Conservation (phyloP, 1,140 invertebrate genomes). For the Trialeurodes vaporariorum region DNA sequence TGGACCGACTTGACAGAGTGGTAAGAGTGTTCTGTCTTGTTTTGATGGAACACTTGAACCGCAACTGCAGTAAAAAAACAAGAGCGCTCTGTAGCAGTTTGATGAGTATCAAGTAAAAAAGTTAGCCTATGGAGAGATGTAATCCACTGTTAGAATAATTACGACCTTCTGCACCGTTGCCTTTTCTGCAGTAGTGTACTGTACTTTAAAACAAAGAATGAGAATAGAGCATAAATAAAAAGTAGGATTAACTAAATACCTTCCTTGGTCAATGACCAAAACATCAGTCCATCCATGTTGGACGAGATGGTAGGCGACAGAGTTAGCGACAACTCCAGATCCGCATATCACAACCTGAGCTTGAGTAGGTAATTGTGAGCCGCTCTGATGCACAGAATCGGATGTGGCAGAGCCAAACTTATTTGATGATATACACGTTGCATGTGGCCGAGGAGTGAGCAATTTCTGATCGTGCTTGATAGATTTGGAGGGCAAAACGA, state of each 20-base stretch:
- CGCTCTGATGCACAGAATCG: neutral
- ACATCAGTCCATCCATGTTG: slow-evolving; percentile 75
- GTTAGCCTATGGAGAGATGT: too few species aligned
- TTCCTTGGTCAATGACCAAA: slow-evolving; percentile 58
- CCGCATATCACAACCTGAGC: slow-evolving; percentile 78
- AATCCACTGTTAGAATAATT: too few species aligned
- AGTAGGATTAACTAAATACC: slow-evolving; percentile 34
- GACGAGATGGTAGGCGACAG: slow-evolving; percentile 87
- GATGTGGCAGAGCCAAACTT: neutral
- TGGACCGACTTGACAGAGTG: too few species aligned
- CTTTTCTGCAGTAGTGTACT: too few species aligned
- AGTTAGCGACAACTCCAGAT: slow-evolving; percentile 84
- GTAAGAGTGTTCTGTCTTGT: too few species aligned
- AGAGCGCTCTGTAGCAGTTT: too few species aligned
- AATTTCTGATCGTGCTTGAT: neutral
- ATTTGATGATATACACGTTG: neutral
- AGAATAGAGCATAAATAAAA: too few species aligned
- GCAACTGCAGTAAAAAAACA: too few species aligned
- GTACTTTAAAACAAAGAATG: too few species aligned
- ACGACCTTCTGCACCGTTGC: too few species aligned
- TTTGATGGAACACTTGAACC: too few species aligned
- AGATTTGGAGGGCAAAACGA: neutral
- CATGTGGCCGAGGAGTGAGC: neutral
- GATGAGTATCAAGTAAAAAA: too few species aligned
- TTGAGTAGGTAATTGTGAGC: slow-evolving; percentile 27